Conservation (phyloP, 2,888 invertebrate genomes). For the Helobdella robusta region DNA sequence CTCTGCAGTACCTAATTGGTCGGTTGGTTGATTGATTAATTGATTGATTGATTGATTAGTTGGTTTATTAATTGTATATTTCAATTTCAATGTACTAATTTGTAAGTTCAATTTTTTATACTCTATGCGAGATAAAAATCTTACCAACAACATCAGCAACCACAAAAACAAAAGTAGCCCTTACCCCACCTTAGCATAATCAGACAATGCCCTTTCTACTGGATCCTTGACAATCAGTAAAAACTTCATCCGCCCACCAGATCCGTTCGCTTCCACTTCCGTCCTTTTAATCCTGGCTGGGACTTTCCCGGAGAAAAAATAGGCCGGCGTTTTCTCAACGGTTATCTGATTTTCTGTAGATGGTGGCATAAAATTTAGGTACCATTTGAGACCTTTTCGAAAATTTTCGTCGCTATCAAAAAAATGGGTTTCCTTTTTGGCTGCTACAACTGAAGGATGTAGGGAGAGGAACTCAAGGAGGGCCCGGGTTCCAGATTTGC, state of each 20-base stretch:
- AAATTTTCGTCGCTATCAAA: slow-evolving; percentile 68
- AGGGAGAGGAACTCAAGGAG: slow-evolving; percentile 47
- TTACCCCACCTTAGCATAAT: slow-evolving; percentile 83
- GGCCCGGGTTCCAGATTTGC: slow-evolving; percentile 49
- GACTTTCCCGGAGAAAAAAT: slow-evolving; percentile 88
- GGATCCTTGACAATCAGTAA: slow-evolving; percentile 90
- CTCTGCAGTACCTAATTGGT: too few species aligned
- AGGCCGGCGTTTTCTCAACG: slow-evolving; percentile 93
- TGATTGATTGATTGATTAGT: too few species aligned
- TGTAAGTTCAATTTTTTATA: background rate
- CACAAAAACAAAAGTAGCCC: slow-evolving; percentile 38
- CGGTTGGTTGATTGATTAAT: too few species aligned
- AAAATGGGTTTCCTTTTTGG: slow-evolving; percentile 89
- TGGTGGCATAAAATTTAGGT: slow-evolving; percentile 74
- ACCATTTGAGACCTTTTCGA: slow-evolving; percentile 84
- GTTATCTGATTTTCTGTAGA: slow-evolving; percentile 78
- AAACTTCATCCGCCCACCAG: slow-evolving; percentile 56
- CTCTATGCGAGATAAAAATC: background rate
- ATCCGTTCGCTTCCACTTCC: slow-evolving; percentile 57
- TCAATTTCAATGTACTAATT: background rate
- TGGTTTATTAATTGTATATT: background rate
- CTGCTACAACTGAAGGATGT: slow-evolving; percentile 58
- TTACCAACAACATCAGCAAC: background rate
- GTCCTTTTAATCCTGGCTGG: slow-evolving; percentile 85
- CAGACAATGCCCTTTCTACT: slow-evolving; percentile 86